Percentiles rank a stretch among this genome's conserved stretches.
Evolutionary conservation across 2,888 invertebrate genomes (phyloP).

Genomic region (Ennomos quercinarius): DNA sequence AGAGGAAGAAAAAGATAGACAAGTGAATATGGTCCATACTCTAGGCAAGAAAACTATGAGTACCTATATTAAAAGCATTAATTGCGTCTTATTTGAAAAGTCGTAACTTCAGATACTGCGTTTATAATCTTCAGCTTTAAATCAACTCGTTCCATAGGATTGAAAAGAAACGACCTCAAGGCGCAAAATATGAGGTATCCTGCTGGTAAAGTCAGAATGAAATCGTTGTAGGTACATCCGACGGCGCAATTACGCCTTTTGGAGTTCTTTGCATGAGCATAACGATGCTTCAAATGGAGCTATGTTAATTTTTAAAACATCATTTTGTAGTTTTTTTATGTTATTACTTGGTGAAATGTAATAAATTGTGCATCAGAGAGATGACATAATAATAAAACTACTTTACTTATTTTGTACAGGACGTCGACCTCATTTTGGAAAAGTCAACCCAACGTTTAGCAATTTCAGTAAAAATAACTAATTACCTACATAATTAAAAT

Average conservation of each 20-base stretch:
- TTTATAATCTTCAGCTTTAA: slow-evolving; percentile 14
- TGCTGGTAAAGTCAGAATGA: slow-evolving; percentile 46
- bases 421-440: too few species aligned
- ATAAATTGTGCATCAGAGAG: too few species aligned
- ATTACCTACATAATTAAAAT: too few species aligned
- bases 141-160: slow-evolving; percentile 34
- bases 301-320: slow-evolving; percentile 40
- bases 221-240: slow-evolving; percentile 37
- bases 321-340: not conserved
- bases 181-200: slow-evolving; percentile 58
- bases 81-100: not conserved
- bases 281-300: slow-evolving; percentile 36
- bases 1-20: too few species aligned
- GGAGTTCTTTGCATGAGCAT: slow-evolving; percentile 28
- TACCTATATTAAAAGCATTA: too few species aligned
- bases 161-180: slow-evolving; percentile 39
- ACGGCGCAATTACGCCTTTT: slow-evolving; percentile 43
- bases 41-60: too few species aligned
- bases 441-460: too few species aligned
- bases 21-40: too few species aligned
- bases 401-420: too few species aligned
- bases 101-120: slow-evolving; percentile 5
- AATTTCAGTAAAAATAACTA: too few species aligned
- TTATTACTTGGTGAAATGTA: too few species aligned
- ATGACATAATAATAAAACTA: too few species aligned